Base-by-base conservation (phyloP, 2,888 invertebrate genomes). In the Vesta saturnalis region DNA sequence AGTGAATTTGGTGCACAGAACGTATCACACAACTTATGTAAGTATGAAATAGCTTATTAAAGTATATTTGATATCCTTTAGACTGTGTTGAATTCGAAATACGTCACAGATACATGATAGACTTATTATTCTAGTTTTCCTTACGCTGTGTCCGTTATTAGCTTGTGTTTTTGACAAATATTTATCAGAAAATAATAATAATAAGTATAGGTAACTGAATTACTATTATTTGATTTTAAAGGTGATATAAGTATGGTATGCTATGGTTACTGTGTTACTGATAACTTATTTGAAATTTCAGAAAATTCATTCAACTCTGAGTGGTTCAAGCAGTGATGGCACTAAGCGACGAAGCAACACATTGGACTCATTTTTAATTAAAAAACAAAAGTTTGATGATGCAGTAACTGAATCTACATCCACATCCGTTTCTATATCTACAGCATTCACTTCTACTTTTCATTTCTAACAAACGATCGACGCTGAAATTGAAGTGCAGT, bases 1-100 rank as follows among this genome's bases (percentile, higher is more conserved):
- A 46, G 46, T 46, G 46, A 46, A 46, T 46, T 46, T 46, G 46
- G 46, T 46, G 46, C 46, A 46, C 46, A 46, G 46, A 46, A 46
- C 46, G 46, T 46, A 46, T 46, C 46, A 10, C 46, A 15, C 46
- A 46, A 46, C 46, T 46, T 15, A 46, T 46, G 46, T 46, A 46
- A 46, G 46, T 46, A 46, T 46, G 14, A 4, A 46, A 46, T 46
- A 12, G 46, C 14, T 46, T 12, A 46, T 46, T 46, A 46, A 46
- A n/a, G 6, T 46, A 46, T 46, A 10, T 46, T n/a, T 46, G 14
- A 46, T 46, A 46, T 15, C 14, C 46, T 4, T 46, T n/a, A 46
- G 4, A n/a, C n/a, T n/a, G n/a, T n/a, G n/a, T n/a, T n/a, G n/a
- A n/a, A n/a, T n/a, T n/a, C n/a, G n/a, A n/a, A n/a, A n/a, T n/a